Conservation (phyloP, 2,888 invertebrate genomes). For the Hipparchia sbordonii region DNA sequence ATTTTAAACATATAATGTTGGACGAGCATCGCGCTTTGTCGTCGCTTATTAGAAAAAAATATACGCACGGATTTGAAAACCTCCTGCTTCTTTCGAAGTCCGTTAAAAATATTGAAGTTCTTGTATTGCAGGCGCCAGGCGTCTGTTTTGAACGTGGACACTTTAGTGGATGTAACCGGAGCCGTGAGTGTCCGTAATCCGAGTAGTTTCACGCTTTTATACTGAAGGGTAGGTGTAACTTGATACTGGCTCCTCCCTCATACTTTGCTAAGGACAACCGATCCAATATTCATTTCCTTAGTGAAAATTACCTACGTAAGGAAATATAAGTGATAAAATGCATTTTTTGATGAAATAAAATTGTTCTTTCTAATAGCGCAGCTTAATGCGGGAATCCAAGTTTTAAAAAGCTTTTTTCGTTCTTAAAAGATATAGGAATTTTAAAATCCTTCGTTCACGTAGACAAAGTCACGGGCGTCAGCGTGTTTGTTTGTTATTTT, state of each 20-base stretch:
- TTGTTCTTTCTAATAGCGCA: background rate
- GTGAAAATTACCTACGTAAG: slow-evolving; percentile 52
- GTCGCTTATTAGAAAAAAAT: too few relatives aligned
- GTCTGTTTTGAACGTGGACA: slow-evolving; percentile 11
- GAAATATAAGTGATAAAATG: slow-evolving; percentile 10
- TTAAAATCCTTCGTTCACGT: too few relatives aligned
- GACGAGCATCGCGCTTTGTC: too few relatives aligned
- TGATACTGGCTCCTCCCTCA: slow-evolving; percentile 66
- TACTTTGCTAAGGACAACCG: slow-evolving; percentile 58
- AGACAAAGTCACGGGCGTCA: too few relatives aligned
- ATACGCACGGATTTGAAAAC: too few relatives aligned
- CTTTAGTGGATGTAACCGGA: slow-evolving; percentile 46
- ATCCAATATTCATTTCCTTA: slow-evolving; percentile 75
- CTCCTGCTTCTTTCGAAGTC: too few relatives aligned
- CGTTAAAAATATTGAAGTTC: slow-evolving; percentile 7
- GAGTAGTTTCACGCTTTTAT: slow-evolving; percentile 72
- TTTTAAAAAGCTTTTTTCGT: too few relatives aligned
- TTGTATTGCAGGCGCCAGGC: background rate
- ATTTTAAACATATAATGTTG: too few relatives aligned
- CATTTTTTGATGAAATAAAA: slow-evolving; percentile 36
- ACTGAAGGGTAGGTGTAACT: slow-evolving; percentile 71
- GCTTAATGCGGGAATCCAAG: too few relatives aligned
- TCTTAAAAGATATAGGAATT: too few relatives aligned
- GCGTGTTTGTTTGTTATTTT: too few relatives aligned
- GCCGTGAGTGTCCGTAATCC: slow-evolving; percentile 63